These are phyloP conservation scores for Sebastes steindachneri DNA, from an alignment of 2,797 vertebrate genomes.

Conservation along the genomic window DNA sequence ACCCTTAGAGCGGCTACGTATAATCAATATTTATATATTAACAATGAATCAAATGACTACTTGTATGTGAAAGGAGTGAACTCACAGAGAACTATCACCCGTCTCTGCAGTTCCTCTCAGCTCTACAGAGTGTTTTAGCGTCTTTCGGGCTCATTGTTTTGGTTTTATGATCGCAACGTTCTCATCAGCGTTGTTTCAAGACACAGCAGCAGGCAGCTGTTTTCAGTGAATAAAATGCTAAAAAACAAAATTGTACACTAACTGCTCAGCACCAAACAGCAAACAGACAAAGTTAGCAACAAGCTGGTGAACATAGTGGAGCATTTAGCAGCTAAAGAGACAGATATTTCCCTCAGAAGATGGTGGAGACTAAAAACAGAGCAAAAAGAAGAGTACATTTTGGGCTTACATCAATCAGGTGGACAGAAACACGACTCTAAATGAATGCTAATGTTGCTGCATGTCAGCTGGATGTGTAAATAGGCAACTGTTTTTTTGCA, in stretches of 20 bases:
- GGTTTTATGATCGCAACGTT: neutral
- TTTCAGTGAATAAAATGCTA: neutral
- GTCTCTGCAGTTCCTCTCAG: neutral
- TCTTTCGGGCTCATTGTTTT: neutral
- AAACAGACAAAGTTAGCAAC: neutral
- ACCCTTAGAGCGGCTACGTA: too few species aligned
- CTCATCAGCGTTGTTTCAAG: neutral
- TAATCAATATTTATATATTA: neutral
- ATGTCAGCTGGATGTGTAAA: neutral
- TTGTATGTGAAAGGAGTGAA: neutral
- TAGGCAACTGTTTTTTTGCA: neutral
- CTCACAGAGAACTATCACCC: neutral
- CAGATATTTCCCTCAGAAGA: neutral
- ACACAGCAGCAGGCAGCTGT: neutral
- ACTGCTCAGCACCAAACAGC: neutral
- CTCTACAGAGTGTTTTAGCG: neutral
- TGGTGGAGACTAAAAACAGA: neutral
- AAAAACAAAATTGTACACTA: neutral
- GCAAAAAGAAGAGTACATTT: neutral
- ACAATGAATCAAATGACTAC: neutral
- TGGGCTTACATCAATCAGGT: neutral
- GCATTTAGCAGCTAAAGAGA: neutral
- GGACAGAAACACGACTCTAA: neutral
- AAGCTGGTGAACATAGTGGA: neutral
- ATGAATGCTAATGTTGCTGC: neutral